These are phyloP conservation scores for Butastur rufipennis DNA, from an alignment of 2,113 vertebrate genomes.

Conservation along the genomic window DNA sequence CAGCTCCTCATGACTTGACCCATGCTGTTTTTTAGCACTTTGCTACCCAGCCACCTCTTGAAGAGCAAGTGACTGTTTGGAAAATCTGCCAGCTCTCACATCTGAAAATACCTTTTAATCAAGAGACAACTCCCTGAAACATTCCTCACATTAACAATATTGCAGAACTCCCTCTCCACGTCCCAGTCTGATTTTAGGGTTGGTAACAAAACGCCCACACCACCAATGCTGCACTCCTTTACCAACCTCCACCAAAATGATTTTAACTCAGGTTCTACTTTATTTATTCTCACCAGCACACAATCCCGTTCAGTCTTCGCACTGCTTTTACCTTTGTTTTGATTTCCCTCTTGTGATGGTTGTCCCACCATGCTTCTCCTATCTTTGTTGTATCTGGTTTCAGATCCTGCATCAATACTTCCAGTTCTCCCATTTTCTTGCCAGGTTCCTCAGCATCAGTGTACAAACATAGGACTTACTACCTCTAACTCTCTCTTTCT, in stretches of 20 bases:
- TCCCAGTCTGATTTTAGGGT: not conserved
- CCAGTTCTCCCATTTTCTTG: not conserved
- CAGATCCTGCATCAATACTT: not conserved
- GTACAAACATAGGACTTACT: not conserved
- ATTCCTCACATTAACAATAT: not conserved
- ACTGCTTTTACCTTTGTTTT: not conserved
- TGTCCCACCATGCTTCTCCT: not conserved
- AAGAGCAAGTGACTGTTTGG: not conserved
- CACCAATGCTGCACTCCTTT: not conserved
- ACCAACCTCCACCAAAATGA: not conserved
- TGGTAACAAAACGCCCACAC: not conserved
- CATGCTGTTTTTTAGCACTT: not conserved
- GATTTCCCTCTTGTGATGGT: not conserved
- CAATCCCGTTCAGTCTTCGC: not conserved
- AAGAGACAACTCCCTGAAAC: not conserved
- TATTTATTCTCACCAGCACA: not conserved
- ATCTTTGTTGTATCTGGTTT: not conserved
- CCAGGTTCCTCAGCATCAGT: not conserved
- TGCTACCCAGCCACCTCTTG: not conserved
- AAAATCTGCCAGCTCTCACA: not conserved
- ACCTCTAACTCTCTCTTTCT: not conserved
- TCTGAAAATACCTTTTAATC: not conserved
- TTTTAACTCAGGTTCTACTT: not conserved
- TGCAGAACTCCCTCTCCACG: not conserved
- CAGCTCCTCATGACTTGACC: not conserved